phyloP scores from a whole-genome alignment of 2,888 invertebrate species.

The Lasioglossum oenotherae region DNA sequence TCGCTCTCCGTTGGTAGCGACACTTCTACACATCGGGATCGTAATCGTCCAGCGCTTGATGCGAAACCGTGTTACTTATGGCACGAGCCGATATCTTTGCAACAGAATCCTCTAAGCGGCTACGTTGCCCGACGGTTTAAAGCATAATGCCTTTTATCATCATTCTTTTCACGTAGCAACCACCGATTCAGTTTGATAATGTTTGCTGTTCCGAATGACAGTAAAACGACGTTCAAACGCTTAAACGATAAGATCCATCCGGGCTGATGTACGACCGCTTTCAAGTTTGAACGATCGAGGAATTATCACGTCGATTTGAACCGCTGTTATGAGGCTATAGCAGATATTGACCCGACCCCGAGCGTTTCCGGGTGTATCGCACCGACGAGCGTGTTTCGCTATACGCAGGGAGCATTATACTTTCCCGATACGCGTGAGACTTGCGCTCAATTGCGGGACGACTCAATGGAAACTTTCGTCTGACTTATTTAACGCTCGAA shows the following conservation, averaged over 20 bases:
- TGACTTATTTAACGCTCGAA: neutral
- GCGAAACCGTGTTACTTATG: neutral
- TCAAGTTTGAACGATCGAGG: neutral
- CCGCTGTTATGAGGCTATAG: neutral
- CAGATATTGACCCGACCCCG: constrained; percentile 2
- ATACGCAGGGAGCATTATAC: neutral
- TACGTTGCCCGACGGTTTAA: neutral
- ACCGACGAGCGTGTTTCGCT: neutral
- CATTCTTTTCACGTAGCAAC: neutral
- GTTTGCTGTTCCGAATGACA: neutral
- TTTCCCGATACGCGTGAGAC: neutral
- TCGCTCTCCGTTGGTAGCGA: neutral
- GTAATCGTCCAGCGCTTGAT: neutral
- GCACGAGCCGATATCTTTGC: neutral
- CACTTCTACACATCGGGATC: neutral
- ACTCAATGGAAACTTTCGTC: neutral
- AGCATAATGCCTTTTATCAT: neutral
- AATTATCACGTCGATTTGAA: neutral
- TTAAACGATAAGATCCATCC: neutral
- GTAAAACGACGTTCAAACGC: neutral
- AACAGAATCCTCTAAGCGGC: neutral
- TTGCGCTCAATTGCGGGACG: neutral
- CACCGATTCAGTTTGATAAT: neutral
- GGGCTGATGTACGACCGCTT: neutral
- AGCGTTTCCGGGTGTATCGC: constrained; percentile 8